These are phyloP conservation scores for Drosophila saltans DNA, from an alignment of 1,140 invertebrate species.

Conservation along the genomic window DNA sequence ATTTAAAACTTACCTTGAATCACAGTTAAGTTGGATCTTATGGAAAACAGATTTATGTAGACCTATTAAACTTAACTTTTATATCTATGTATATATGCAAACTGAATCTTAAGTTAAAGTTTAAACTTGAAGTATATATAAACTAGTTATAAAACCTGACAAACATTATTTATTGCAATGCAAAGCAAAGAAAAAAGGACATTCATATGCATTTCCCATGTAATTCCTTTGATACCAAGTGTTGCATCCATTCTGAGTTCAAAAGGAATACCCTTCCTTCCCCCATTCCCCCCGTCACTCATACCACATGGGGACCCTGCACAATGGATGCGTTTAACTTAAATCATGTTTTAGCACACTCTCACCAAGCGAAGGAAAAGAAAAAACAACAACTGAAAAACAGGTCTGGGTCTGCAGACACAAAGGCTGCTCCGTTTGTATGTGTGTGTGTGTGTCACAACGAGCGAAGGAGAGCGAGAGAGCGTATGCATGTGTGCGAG, in stretches of 20 bases:
- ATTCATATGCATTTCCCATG: background rate
- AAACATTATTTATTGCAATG: too few relatives aligned
- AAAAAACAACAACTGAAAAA: slow-evolving; percentile 21
- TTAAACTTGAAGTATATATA: too few relatives aligned
- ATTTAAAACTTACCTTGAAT: too few relatives aligned
- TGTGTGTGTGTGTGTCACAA: slow-evolving; percentile 2
- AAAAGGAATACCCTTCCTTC: too few relatives aligned
- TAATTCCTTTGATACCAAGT: background rate
- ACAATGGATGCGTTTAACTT: slow-evolving; percentile 33
- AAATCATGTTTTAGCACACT: slow-evolving; percentile 51
- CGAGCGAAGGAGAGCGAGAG: background rate
- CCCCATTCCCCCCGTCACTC: background rate
- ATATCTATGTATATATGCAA: too few relatives aligned
- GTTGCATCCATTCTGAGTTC: slow-evolving; percentile 7
- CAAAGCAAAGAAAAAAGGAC: background rate
- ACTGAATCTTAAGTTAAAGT: too few relatives aligned
- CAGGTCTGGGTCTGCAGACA: slow-evolving; percentile 45
- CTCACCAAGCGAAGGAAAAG: slow-evolving; percentile 14
- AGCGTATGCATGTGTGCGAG: slow-evolving; percentile 21
- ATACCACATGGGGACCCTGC: background rate
- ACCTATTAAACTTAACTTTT: too few relatives aligned
- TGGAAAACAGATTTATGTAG: too few relatives aligned
- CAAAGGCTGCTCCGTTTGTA: slow-evolving; percentile 23
- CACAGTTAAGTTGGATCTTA: too few relatives aligned
- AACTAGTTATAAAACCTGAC: background rate